Evolutionary conservation across 1,140 invertebrate genomes (phyloP).

Genomic region (Drosophila navojoa): DNA sequence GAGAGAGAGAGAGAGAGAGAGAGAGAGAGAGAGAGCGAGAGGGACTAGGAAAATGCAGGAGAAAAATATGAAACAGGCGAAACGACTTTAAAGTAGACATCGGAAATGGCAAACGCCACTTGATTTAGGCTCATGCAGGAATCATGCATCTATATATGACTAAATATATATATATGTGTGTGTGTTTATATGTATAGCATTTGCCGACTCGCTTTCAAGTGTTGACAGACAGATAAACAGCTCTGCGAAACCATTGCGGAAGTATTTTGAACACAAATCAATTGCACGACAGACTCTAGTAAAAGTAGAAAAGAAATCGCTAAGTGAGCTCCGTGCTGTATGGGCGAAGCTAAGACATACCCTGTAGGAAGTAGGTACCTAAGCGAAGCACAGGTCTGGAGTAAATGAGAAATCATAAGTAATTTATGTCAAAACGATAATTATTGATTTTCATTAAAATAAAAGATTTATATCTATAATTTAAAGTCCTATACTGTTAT

Average conservation of each 20-base stretch:
- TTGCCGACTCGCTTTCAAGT: slow-evolving; percentile 33
- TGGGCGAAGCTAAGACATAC: background rate
- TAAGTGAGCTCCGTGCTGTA: background rate
- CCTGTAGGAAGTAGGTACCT: too few species aligned
- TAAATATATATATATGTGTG: background rate
- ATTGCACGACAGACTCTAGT: slow-evolving; percentile 7
- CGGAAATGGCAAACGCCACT: slow-evolving; percentile 49
- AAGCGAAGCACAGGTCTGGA: too few species aligned
- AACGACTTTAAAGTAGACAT: slow-evolving; percentile 41
- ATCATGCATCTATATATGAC: background rate
- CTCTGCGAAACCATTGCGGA: slow-evolving; percentile 33
- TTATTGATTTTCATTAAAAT: too few species aligned
- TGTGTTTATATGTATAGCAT: slow-evolving; percentile 2
- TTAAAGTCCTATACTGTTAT: too few species aligned
- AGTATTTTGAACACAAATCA: slow-evolving; percentile 42
- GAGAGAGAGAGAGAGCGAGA: background rate
- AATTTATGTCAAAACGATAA: too few species aligned
- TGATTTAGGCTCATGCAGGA: slow-evolving; percentile 6
- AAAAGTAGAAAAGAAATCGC: too few species aligned
- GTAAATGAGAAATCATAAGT: too few species aligned
- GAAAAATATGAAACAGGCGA: slow-evolving; percentile 9
- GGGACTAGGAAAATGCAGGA: background rate
- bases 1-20: background rate
- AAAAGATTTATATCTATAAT: too few species aligned
- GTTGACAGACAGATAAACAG: slow-evolving; percentile 31